Percentiles rank a stretch among this genome's conserved stretches.
Conservation (phyloP, 2,113 vertebrate species). For the Chunga burmeisteri region DNA sequence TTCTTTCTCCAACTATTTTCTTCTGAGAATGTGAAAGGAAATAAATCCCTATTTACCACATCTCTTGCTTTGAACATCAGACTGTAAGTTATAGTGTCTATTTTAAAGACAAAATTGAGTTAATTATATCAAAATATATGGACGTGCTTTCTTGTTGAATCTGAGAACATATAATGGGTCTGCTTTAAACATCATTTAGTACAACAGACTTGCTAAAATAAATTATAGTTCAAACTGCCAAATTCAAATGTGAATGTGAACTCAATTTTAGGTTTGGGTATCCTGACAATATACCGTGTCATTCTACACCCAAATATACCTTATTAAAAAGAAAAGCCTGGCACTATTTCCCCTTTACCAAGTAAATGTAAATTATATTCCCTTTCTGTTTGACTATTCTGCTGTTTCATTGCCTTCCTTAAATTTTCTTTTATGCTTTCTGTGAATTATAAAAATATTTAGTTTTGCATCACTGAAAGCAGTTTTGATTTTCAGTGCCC, state of each 20-base stretch:
- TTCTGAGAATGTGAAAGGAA: background rate
- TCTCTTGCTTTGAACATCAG: background rate
- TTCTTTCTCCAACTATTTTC: background rate
- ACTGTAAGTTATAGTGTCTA: background rate
- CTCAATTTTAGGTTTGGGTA: background rate
- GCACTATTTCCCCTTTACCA: background rate
- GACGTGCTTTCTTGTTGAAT: background rate
- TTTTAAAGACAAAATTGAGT: background rate
- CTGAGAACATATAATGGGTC: background rate
- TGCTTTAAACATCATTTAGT: background rate
- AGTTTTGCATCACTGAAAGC: background rate
- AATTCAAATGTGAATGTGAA: background rate
- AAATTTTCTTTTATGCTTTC: background rate
- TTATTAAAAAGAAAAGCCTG: background rate
- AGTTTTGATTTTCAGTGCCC: background rate
- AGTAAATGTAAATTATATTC: background rate
- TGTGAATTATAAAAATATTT: background rate
- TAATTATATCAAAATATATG: background rate
- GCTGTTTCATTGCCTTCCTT: background rate
- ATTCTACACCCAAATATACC: background rate
- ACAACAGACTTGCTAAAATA: background rate
- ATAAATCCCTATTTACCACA: background rate
- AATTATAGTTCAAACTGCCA: background rate
- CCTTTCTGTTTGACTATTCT: background rate
- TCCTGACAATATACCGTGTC: background rate